Base-by-base conservation (phyloP, 1,140 invertebrate species). In the Bombyx mori region DNA sequence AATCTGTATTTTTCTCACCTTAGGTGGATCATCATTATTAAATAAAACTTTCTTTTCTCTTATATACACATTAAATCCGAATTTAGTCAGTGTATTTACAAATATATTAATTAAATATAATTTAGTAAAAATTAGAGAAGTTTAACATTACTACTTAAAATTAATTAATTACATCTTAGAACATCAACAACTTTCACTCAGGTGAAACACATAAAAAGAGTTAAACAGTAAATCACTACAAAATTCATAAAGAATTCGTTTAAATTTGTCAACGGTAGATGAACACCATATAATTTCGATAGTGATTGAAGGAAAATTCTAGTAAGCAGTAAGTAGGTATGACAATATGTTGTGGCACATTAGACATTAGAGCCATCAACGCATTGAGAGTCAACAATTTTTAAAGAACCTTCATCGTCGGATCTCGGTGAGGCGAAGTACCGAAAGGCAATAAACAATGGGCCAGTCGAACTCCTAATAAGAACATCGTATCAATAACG, bases 31-130 rank as follows among this genome's bases (percentile, higher is more conserved):
- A 10, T 83, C 73, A 79, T 79, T 35, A 82, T 87, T 85, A 80
- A 85, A 85, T 87, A 85, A 84, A 85, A 84, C 78, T 65, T 68
- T 75, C 61, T 75, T 79, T 82, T 75, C 69, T 87, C 82, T 85
- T 87, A 85, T 87, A 84, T 87, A 87, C 84, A 87, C 82, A 87
- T 85, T 87, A 87, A 84, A 84, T 83, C 71, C 71, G 82, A 84
- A 86, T 82, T 76, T 84, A 81, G 80, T 66, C 68, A 77, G 84
- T 87, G 84, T 87, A 87, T 87, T 87, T 87, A 87, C 84, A 87
- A 85, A 87, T 84, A 86, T 84, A 83, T 87, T 86, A 86, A 84
- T 87, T 86, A 84, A 86, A 86, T 86, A 87, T 78, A 86, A 80
- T 86, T 87, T 87, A 86, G 82, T 87, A 87, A 87, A 85, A 87